Evolutionary conservation across 1,140 invertebrate species (phyloP), one percentile per base, ranked within the genome.

Genomic region (Halesus radiatus): DNA sequence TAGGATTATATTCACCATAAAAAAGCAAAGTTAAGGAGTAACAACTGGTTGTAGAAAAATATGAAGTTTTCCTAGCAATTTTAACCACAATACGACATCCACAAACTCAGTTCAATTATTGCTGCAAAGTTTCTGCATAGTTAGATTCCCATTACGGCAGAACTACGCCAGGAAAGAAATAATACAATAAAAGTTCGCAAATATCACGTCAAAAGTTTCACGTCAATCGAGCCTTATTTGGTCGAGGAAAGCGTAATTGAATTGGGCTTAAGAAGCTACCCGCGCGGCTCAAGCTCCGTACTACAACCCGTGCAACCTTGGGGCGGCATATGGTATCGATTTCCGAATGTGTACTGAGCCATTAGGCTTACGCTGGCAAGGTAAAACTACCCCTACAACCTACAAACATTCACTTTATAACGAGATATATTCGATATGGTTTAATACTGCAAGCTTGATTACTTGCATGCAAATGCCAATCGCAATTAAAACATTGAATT

Each of bases 271-370:
- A 77, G 60, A 66, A 50, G 8, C 18, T 26, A 10, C 76, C 45
- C 37, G 62, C 22, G 2, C 8, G 22, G 29, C 62, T 29, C 29
- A 29, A n/a, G 13, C 29, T 26, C 15, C 20, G 60, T 2, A 26
- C 26, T 64, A 64, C 60, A 10, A 3, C 74, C 74, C 52, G 54
- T 37, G 26, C 76, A 78, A 78, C 76, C 76, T 78, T 78, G 76
- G 45, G 50, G 10, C 58, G 62, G 50, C 76, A 32, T 20, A 70
- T 37, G 13, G 29, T 78, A 78, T 78, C 76, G 76, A 78, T 78
- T 78, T 78, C 52, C 64, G 66, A 78, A 68, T 78, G 66, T 78
- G 66, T 78, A 72, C 76, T 64, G 26, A 78, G 32, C 76, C 64
- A 78, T 78, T 77, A 77, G 75, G 13, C 58, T 26, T 66, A 29